Conservation (phyloP, 2,797 vertebrate species). For the Melanotaenia nigrans region DNA sequence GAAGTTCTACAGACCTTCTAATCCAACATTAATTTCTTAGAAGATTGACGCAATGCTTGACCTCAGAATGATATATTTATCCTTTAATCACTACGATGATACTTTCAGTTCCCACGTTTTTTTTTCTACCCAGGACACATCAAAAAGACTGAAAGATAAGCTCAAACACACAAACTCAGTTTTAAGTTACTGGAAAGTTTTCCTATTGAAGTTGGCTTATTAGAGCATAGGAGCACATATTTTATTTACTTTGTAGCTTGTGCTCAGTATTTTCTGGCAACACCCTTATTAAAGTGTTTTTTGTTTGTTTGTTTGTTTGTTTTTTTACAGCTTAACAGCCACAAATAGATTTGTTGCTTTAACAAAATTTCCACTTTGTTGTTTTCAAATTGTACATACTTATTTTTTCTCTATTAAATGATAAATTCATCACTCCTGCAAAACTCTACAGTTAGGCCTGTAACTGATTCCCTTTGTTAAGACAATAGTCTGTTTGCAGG, state of each 20-base stretch:
- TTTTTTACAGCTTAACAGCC: no score
- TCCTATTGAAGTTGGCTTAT: neutral
- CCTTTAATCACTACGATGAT: no score
- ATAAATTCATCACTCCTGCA: neutral
- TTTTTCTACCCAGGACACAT: no score
- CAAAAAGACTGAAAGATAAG: no score
- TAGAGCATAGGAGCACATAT: neutral
- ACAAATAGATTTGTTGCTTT: neutral
- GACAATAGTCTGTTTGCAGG: neutral
- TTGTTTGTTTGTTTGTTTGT: no score
- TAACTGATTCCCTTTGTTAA: constrained; percentile 8
- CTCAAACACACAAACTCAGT: no score
- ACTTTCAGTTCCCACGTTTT: no score
- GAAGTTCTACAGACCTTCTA: no score
- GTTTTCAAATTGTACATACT: neutral
- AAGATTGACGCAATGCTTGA: no score
- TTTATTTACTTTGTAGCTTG: constrained; percentile 7
- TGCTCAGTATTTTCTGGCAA: neutral
- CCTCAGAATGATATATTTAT: no score
- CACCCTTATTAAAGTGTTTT: neutral
- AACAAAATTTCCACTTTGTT: neutral
- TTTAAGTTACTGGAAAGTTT: no score
- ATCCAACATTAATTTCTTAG: neutral
- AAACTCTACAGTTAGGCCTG: neutral
- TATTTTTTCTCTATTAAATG: constrained; percentile 1